A percentile compares a stretch with the other conserved stretches of the same genome.
Conservation (phyloP, 2,797 vertebrate genomes). For the Chaetodon trifasciatus region DNA sequence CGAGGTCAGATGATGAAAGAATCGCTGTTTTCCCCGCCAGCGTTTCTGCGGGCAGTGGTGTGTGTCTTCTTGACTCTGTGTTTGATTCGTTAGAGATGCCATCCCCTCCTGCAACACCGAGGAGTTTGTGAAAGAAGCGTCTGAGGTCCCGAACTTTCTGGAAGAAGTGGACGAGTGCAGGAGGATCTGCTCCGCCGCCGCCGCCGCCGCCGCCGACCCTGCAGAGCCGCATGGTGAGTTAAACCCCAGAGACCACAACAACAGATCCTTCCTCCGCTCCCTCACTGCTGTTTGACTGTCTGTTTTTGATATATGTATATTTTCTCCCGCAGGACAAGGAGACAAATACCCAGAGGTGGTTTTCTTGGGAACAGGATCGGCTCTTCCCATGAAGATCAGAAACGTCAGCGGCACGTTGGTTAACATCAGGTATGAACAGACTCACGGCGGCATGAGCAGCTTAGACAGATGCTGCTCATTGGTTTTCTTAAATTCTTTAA, state of each 20-base stretch:
- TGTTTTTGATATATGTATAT: not conserved
- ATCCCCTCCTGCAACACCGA: slow-evolving; percentile 83
- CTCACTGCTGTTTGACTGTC: not conserved
- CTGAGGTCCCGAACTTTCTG: slow-evolving; percentile 90
- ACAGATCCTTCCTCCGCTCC: no score
- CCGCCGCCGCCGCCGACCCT: slow-evolving; percentile 32
- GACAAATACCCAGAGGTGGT: slow-evolving; percentile 90
- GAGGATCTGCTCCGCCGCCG: slow-evolving; percentile 57
- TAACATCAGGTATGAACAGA: slow-evolving; percentile 88
- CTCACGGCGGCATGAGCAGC: no score
- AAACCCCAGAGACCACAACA: not conserved
- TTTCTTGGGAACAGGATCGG: slow-evolving; percentile 96
- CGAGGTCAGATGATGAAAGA: slow-evolving; percentile 40
- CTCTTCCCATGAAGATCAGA: slow-evolving; percentile 95
- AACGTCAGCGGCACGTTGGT: slow-evolving; percentile 95
- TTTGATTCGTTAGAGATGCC: slow-evolving; percentile 86
- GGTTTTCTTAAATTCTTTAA: no score
- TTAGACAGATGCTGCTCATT: no score
- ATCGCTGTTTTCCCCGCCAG: not conserved
- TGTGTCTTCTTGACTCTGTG: slow-evolving; percentile 44
- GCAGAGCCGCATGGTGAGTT: slow-evolving; percentile 73
- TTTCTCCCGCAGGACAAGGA: slow-evolving; percentile 66
- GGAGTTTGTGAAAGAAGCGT: slow-evolving; percentile 90
- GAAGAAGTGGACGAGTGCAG: slow-evolving; percentile 87
- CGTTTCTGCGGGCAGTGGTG: slow-evolving; percentile 46